Conservation (phyloP, 2,113 vertebrate species). For the Peromyscus californicus region DNA sequence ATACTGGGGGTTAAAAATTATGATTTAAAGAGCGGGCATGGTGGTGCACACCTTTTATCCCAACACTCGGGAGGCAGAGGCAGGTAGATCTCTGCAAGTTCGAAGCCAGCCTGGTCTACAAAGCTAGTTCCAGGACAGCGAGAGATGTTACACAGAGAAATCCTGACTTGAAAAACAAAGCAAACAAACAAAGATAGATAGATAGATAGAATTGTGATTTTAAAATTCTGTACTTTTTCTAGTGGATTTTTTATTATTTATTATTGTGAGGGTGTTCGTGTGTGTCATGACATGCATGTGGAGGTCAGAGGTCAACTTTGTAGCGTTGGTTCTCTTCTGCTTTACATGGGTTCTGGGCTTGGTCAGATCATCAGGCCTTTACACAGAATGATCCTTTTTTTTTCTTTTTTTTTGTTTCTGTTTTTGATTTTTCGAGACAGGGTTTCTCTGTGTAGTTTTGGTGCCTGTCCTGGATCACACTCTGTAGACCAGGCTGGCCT, state of each 20-base stretch:
- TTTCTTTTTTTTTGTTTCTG: too few species aligned
- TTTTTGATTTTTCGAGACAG: too few species aligned
- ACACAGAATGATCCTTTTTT: not conserved
- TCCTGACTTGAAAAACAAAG: too few species aligned
- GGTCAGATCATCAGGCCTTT: not conserved
- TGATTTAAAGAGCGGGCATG: not conserved
- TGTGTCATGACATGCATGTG: not conserved
- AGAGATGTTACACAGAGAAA: not conserved
- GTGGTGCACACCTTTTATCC: not conserved
- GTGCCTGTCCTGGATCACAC: too few species aligned
- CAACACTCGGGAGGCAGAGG: not conserved
- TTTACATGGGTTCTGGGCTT: not conserved
- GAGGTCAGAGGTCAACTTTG: not conserved
- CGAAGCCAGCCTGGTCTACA: not conserved
- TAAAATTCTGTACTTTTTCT: not conserved
- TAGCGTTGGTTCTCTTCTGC: not conserved
- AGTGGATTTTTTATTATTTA: not conserved
- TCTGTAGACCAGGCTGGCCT: too few species aligned
- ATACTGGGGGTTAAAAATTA: not conserved
- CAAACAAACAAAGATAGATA: not conserved
- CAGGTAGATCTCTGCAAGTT: not conserved
- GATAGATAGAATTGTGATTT: not conserved
- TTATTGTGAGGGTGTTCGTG: not conserved
- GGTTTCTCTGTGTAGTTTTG: too few species aligned
- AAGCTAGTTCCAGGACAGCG: not conserved